phyloP scores from a whole-genome alignment of 2,888 invertebrate species.

The Scaptomyza reducta region DNA sequence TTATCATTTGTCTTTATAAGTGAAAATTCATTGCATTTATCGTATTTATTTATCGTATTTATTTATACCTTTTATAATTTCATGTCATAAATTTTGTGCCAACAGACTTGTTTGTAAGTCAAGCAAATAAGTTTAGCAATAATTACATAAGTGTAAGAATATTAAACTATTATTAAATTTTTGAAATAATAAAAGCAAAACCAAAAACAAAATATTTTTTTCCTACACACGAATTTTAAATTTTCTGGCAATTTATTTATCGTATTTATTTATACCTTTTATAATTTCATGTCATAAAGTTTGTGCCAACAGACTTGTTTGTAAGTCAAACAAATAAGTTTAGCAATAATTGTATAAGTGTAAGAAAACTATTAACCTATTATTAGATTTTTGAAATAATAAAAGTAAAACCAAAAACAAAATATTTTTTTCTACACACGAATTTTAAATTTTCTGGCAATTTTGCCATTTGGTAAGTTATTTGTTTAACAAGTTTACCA shows the following conservation, averaged over 20 bases:
- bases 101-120: slow-evolving; percentile 23
- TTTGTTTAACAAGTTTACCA: too few species aligned
- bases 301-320: slow-evolving; percentile 39
- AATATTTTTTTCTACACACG: too few species aligned
- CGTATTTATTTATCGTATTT: not conserved
- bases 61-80: slow-evolving; percentile 3
- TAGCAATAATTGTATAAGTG: not conserved
- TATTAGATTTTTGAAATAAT: not conserved
- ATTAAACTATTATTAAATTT: not conserved
- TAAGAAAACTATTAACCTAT: slow-evolving; percentile 1
- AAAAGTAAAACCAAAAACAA: not conserved
- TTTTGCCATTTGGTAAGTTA: too few species aligned
- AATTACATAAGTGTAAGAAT: not conserved
- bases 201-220: too few species aligned
- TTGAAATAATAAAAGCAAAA: not conserved
- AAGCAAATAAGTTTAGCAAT: not conserved
- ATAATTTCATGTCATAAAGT: slow-evolving; percentile 8
- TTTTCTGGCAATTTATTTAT: too few species aligned
- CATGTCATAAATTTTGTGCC: slow-evolving; percentile 31
- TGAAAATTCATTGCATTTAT: slow-evolving; percentile 19
- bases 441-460: too few species aligned
- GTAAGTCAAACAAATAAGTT: slow-evolving; percentile 1
- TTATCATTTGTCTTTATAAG: slow-evolving; percentile 1
- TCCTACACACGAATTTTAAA: too few species aligned
- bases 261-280: not conserved